Evolutionary conservation across 2,113 vertebrate genomes (phyloP).

Genomic region (Rallus limicola): DNA sequence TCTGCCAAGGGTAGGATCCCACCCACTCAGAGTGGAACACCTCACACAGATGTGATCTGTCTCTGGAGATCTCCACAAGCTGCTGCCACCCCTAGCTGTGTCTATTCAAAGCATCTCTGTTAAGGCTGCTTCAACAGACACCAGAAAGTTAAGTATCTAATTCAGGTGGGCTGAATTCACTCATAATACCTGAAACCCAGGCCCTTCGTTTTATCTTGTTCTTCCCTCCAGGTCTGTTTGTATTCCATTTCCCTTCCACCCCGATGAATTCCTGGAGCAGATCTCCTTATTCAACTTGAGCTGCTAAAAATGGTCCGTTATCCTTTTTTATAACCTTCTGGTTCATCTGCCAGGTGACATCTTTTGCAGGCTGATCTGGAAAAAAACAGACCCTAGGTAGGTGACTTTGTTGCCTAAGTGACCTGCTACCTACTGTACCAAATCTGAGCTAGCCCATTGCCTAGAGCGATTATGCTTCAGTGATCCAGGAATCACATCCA

Average conservation of each 20-base stretch:
- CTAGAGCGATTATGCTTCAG: neutral
- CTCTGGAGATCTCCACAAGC: neutral
- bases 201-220: rapidly evolving
- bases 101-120: neutral
- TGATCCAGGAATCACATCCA: neutral
- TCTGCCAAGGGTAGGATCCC: neutral
- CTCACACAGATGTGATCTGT: neutral
- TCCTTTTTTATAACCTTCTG: neutral
- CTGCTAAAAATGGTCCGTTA: neutral
- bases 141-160: neutral
- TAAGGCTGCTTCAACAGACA: neutral
- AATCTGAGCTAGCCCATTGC: neutral
- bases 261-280: neutral
- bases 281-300: neutral
- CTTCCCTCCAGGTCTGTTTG: neutral
- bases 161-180: neutral
- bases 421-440: neutral
- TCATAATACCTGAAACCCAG: neutral
- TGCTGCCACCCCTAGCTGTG: neutral
- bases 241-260: neutral
- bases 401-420: neutral
- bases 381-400: neutral
- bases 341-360: neutral
- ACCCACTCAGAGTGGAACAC: neutral
- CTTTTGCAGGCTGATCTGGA: neutral